Base-by-base conservation (phyloP, 2,797 vertebrate genomes). In the Anguilla marmorata region DNA sequence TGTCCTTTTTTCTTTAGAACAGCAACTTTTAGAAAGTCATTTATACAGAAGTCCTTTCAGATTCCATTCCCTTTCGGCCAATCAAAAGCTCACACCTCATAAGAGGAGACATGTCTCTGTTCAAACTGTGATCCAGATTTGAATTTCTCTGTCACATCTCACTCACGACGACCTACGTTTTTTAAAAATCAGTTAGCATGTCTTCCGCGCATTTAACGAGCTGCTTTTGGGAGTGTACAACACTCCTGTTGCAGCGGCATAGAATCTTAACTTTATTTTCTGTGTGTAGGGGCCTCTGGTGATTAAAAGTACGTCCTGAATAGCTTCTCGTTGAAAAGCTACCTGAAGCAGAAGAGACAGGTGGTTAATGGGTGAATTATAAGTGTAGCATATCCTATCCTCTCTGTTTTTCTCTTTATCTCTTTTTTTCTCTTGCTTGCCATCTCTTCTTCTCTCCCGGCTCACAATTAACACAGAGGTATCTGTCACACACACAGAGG, bases 171-270 rank as follows among this genome's bases (percentile, higher is more conserved):
- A 19, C 1, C 24, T n/a, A 27, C 3, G 63, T 66, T 24, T 24
- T 66, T n/a, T 8, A n/a, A 7, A 52, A 11, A 11, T 27, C 24
- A 0, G 4, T 8, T 41, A 21, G 7, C 7, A 66, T n/a, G 27
- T 86, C 89, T 90, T 74, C 27, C 85, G 63, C 84, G 33, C 79
- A 89, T 90, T 82, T 86, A 58, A 80, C 79, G 85, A 76, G 63
- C 88, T 86, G 84, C 86, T 80, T 16, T 74, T 74, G 14, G 60
- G 88, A 89, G 87, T 89, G 12, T 86, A 33, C 19, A 85, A 12
- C 30, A 24, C 21, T 63, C 33, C 16, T 24, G 30, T 63, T 45
- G 30, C 9, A n/a, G 21, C 33, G 41, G 85, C 24, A 5, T 9
- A 72, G 45, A 86, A 48, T 60, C 7, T 3, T 7, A 0, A 11